Percentiles rank a stretch among this genome's conserved stretches.
phyloP scores from a whole-genome alignment of 2,797 vertebrate genomes.

The Sitta carolinensis region DNA sequence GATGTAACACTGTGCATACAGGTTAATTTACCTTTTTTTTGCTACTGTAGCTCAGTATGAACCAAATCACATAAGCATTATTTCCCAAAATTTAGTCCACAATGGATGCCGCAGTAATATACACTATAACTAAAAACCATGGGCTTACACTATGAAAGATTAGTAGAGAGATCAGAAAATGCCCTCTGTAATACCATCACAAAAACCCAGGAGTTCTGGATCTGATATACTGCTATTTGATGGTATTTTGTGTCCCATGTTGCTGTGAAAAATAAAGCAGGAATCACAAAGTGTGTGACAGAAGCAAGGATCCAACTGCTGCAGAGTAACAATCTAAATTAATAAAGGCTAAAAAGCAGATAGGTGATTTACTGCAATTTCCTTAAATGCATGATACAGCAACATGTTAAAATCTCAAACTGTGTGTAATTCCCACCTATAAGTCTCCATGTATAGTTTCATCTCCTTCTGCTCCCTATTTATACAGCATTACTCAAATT shows the following conservation, averaged over 20 bases:
- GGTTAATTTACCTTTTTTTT: not conserved
- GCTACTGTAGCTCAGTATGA: not conserved
- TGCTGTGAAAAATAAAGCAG: not conserved
- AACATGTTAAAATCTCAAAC: not conserved
- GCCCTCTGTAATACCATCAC: not conserved
- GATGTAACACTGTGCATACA: not conserved
- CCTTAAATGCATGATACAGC: not conserved
- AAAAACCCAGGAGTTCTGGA: not conserved
- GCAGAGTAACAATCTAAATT: not conserved
- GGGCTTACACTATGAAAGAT: not conserved
- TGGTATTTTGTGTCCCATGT: not conserved
- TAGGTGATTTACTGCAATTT: not conserved
- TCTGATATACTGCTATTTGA: not conserved
- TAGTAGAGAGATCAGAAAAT: not conserved
- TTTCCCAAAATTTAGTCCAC: not conserved
- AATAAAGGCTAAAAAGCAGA: not conserved
- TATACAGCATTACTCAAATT: not conserved
- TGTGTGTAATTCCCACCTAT: not conserved
- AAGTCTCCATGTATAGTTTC: not conserved
- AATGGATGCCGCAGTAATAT: not conserved
- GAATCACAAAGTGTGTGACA: not conserved
- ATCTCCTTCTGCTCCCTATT: not conserved
- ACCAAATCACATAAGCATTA: not conserved
- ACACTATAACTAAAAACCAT: not conserved
- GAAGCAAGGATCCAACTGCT: not conserved